Percentiles rank a stretch among this genome's conserved stretches.
Conservation (phyloP, 2,113 vertebrate genomes). For the Aptenodytes patagonicus region DNA sequence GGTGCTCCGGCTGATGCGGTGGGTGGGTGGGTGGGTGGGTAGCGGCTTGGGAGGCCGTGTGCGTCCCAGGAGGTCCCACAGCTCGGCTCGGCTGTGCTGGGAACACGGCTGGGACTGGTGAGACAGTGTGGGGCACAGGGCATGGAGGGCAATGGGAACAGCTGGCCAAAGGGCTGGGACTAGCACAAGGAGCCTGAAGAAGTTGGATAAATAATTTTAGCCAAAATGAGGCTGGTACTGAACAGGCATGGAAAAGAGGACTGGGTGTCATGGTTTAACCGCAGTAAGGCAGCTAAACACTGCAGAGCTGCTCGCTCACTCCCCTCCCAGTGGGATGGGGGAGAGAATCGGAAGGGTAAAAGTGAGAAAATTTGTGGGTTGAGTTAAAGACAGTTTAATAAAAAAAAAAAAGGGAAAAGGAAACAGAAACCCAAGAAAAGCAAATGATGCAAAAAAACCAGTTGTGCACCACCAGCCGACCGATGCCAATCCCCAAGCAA, state of each 20-base stretch:
- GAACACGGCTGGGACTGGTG: background rate
- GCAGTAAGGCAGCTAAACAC: no score
- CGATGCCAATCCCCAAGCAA: background rate
- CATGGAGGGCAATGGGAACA: accelerated
- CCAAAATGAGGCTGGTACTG: accelerated
- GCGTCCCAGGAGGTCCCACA: accelerated
- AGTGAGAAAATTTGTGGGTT: background rate
- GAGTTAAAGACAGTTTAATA: background rate
- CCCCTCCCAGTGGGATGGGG: accelerated
- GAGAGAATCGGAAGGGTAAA: background rate
- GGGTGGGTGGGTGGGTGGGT: background rate
- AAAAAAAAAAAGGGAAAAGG: no score
- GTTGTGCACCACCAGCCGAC: accelerated
- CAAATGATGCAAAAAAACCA: accelerated
- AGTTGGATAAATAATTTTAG: background rate
- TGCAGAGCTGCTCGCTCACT: accelerated
- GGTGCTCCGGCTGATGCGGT: accelerated
- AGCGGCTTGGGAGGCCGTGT: accelerated
- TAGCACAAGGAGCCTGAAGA: background rate
- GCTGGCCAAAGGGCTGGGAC: background rate
- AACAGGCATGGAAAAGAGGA: no score
- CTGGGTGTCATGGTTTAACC: accelerated
- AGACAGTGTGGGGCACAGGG: accelerated
- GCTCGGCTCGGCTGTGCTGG: background rate
- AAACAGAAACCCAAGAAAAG: background rate